Evolutionary conservation across 2,888 invertebrate species (phyloP).

Genomic region (Caenorhabditis parvicauda): DNA sequence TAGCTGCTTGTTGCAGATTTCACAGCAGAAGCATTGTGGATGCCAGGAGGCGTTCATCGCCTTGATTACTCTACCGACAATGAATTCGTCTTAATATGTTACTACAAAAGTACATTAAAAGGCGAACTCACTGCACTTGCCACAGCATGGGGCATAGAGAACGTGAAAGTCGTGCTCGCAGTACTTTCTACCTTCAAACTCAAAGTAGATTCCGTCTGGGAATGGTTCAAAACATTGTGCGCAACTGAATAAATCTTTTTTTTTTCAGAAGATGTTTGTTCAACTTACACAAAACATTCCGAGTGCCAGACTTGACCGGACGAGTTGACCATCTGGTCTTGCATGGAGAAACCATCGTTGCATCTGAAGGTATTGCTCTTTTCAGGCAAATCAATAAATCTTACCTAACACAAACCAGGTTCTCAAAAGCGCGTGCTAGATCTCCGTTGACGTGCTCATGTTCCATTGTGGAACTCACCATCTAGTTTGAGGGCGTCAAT

Average conservation of each 20-base stretch:
- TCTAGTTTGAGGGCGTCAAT: constrained; percentile 23
- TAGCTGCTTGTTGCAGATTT: constrained; percentile 84
- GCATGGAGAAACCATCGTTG: constrained; percentile 88
- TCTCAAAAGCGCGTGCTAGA: constrained; percentile 55
- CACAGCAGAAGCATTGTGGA: constrained; percentile 93
- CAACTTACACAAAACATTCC: constrained; percentile 89
- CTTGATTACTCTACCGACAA: constrained; percentile 97
- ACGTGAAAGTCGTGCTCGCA: constrained; percentile 99
- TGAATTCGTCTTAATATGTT: constrained; percentile 73
- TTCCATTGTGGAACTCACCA: constrained; percentile 49
- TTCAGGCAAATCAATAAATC: not conserved
- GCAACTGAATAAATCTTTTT: constrained; percentile 70
- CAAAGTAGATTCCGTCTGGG: constrained; percentile 94
- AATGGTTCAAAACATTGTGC: constrained; percentile 98
- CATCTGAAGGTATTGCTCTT: constrained; percentile 76
- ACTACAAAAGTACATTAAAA: constrained; percentile 8
- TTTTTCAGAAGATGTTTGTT: constrained; percentile 5
- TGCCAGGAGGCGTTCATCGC: constrained; percentile 99
- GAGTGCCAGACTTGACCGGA: constrained; percentile 98
- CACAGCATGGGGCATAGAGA: constrained; percentile 85
- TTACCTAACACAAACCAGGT: constrained; percentile 53
- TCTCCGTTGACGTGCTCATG: constrained; percentile 45
- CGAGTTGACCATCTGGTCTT: constrained; percentile 97
- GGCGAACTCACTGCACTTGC: constrained; percentile 73
- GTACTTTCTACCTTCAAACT: constrained; percentile 97